Base-by-base conservation (phyloP, 2,888 invertebrate genomes). In the Clepsis dumicolana region DNA sequence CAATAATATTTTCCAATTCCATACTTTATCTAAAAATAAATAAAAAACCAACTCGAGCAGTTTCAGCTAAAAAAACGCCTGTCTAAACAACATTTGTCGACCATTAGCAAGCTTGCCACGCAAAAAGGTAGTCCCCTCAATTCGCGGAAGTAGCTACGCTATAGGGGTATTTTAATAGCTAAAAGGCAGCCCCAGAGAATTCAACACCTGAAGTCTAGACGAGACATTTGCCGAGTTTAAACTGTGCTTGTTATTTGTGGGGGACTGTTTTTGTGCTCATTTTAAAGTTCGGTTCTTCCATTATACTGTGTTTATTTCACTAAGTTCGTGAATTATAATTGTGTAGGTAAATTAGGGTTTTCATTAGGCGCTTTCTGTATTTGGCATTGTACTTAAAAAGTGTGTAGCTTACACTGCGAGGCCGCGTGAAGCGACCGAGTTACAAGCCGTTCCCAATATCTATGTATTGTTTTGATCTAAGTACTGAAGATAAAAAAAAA, bases 191-290 rank as follows among this genome's bases (percentile, higher is more conserved):
- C 65, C 67, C 66, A 32, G 70, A 41, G 65, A 69, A 63, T 75
- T 75, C 78, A 81, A 82, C 84, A 88, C 86, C 85, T 87, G 83
- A 74, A 78, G 88, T 90, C 90, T 89, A 89, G 90, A 90, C 87
- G 73, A 70, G 72, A 74, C 56, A 54, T 54, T 50, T 56, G 32
- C 48, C n/a, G 24, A 56, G 56, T 62, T 44, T 44, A 38, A 61
- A 67, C 56, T 50, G 50, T 12, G 25, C 56, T 67, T 48, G 67
- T 62, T 62, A 62, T 56, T 57, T 56, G 50, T 56, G 62, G 32
- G 41, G 16, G 18, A 25, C 21, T 41, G 2, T 29, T 38, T 52
- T 53, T 53, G 7, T 44, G 41, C 7, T 53, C 25, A 53, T 53
- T 35, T 14, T 38, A n/a, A n/a, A 60, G 18, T 44, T 44, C 21